phyloP scores from a whole-genome alignment of 2,888 invertebrate genomes.

The Clitarchus hookeri region DNA sequence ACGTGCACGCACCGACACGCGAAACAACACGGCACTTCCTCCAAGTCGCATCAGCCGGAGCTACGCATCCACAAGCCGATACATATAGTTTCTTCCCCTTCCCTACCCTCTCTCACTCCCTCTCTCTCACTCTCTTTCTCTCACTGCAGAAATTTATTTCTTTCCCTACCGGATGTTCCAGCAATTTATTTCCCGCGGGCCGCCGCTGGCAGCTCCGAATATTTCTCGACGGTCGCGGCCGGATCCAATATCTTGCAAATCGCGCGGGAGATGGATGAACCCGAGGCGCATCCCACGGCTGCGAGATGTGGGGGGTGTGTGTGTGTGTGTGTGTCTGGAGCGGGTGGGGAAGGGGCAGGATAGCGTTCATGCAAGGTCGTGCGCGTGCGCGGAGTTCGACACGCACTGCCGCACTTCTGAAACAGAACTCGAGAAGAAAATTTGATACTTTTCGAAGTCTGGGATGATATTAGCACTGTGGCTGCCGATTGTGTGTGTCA shows the following conservation, averaged over 20 bases:
- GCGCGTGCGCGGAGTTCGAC: no score
- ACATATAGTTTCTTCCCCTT: neutral
- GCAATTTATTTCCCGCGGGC: constrained; percentile 14
- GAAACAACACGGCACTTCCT: neutral
- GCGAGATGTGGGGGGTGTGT: neutral
- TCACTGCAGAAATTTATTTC: constrained; percentile 4
- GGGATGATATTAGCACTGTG: no score
- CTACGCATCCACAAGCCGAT: neutral
- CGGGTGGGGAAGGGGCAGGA: no score
- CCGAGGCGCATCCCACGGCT: neutral
- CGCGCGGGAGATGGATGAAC: neutral
- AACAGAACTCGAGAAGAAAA: no score
- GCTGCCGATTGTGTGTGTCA: no score
- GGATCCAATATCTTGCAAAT: constrained; percentile 14
- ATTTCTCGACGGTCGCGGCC: constrained; percentile 1
- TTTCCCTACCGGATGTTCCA: constrained; percentile 8
- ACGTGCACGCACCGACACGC: neutral
- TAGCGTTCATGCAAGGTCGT: no score
- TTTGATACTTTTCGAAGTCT: no score
- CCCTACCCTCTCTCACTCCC: neutral
- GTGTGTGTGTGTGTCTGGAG: no score
- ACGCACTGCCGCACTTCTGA: no score
- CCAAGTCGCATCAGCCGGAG: neutral
- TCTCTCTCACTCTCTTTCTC: neutral
- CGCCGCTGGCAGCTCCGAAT: neutral